Evolutionary conservation across 2,113 vertebrate genomes (phyloP), one percentile per base, ranked within the genome.

Genomic region (Neotoma lepida): DNA sequence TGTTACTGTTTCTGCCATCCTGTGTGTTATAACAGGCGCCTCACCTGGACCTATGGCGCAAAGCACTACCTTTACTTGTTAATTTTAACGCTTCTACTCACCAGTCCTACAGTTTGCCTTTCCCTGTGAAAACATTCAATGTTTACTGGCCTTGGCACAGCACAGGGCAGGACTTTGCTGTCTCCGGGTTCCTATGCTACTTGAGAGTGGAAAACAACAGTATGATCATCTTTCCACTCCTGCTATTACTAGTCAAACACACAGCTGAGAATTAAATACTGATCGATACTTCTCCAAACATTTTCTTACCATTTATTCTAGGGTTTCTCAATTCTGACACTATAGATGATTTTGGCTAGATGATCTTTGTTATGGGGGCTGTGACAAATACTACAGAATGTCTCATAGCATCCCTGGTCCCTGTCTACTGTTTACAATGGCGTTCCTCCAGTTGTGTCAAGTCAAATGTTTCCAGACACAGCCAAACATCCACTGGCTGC

Each of bases 231-330:
- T 81, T 63, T 63, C 20, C 74, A 71, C 17, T 88, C 77, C 61
- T 88, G 30, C 46, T 88, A 93, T 77, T 56, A 44, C 9, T 89
- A 70, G 89, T 85, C 78, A 89, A 95, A 85, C 24, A 82, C 14
- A 58, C 64, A 85, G 56, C 41, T 24, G 56, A 49, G 28, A 49
- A 82, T 54, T 89, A 93, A 90, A 30, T 64, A 81, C 0, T 89
- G 41, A 80, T 26, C 46, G 66, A 78, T 44, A 70, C 39, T 58
- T 80, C 51, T 28, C 70, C 33, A 81, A 85, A 96, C 33, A 80
- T 9, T 89, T 89, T 88, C 68, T 64, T 66, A 95, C 93, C 61
- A 85, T 92, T 56, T 92, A 15, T 80, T 28, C 4, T 35, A 96
- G 33, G 35, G n/a, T 35, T 94, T 84, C 56, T 76, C 41, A 89